Conservation (phyloP, 1,140 invertebrate species). For the Lucilia cuprina region DNA sequence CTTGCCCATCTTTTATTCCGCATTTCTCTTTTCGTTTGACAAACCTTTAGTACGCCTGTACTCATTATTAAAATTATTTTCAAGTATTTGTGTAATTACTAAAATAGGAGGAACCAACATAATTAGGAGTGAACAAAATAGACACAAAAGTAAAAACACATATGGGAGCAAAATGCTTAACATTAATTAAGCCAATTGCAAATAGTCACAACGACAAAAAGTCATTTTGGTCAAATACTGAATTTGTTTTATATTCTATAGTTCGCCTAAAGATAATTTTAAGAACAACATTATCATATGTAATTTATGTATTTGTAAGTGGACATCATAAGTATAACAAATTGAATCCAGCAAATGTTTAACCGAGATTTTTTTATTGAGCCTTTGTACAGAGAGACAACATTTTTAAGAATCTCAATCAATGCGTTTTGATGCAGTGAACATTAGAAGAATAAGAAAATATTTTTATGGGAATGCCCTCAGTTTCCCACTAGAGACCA, state of each 20-base stretch:
- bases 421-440: no score
- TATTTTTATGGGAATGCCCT: no score
- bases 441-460: no score
- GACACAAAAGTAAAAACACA: neutral
- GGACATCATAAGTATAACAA: neutral
- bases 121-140: neutral
- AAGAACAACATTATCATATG: neutral
- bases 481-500: no score
- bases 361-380: neutral
- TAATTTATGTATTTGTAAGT: no score
- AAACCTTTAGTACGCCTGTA: no score
- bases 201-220: neutral
- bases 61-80: neutral
- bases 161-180: neutral
- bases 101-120: neutral
- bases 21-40: no score
- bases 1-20: neutral
- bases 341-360: neutral
- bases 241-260: no score
- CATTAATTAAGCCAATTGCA: constrained; percentile 7
- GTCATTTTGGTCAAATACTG: neutral
- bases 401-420: no score
- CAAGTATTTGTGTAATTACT: neutral
- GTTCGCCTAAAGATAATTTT: neutral
- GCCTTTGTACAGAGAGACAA: no score